Conservation (phyloP, 1,140 invertebrate species). For the Drosophila ercepeae region DNA sequence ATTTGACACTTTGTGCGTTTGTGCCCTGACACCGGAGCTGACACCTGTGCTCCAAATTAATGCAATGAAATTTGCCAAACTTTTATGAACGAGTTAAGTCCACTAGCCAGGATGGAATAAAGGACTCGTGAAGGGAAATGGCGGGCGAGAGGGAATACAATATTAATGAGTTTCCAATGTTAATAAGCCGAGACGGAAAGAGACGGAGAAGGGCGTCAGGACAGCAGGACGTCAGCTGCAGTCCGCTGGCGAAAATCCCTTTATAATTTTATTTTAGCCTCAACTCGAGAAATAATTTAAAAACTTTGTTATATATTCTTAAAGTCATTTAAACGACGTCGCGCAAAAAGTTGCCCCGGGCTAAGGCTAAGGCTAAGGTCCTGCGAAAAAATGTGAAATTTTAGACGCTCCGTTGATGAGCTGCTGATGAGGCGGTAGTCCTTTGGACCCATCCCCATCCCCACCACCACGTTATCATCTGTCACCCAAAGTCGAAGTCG, state of each 20-base stretch:
- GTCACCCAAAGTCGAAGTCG: constrained; percentile 50
- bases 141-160: constrained; percentile 53
- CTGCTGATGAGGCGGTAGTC: constrained; percentile 66
- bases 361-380: neutral
- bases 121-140: constrained; percentile 5
- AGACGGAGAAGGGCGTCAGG: constrained; percentile 8
- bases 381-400: constrained; percentile 44
- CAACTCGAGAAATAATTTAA: constrained; percentile 76
- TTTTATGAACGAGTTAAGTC: constrained; percentile 75
- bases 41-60: constrained; percentile 73
- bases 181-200: constrained; percentile 60
- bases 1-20: constrained; percentile 58
- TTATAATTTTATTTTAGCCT: constrained; percentile 77
- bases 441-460: neutral
- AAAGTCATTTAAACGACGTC: constrained; percentile 69
- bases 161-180: constrained; percentile 82
- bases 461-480: constrained; percentile 24
- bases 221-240: constrained; percentile 66
- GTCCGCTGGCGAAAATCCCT: constrained; percentile 61
- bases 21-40: constrained; percentile 41
- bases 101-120: neutral
- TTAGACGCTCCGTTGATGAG: constrained; percentile 69
- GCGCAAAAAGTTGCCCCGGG: constrained; percentile 15
- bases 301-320: constrained; percentile 80
- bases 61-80: constrained; percentile 73